Evolutionary conservation across 2,888 invertebrate species (phyloP), one percentile per base, ranked within the genome.

Genomic region (Pegoplata infirma): DNA sequence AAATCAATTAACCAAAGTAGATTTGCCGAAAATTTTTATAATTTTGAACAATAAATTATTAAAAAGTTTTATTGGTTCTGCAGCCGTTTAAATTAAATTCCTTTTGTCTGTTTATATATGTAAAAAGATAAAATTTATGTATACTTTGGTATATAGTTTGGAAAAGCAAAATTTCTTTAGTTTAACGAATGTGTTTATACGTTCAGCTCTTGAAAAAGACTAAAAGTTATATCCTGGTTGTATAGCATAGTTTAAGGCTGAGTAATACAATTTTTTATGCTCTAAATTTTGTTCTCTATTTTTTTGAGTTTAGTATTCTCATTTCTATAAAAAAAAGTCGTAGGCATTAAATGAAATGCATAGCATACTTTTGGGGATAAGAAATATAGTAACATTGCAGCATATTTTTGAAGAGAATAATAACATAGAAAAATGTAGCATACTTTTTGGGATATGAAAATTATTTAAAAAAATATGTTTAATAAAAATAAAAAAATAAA

Each of bases 171-270:
- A 32, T 47, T 44, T 32, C 6, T 12, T 47, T 23, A 8, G 67
- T 1, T 58, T 47, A 36, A n/a, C 19, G 40, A 63, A 49, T 17
- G 32, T n/a, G 5, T 72, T 72, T 44, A 23, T 19, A 36, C 8
- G 23, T 56, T 59, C 19, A 75, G 55, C 71, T 67, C 51, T 79
- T 47, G 49, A 28, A 36, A 16, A 75, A 63, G 67, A 79, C 79
- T 79, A 63, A 79, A 66, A 40, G 14, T 53, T 51, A 21, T 72
- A 63, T 67, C 66, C 76, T 71, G 28, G n/a, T 55, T 36, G 5
- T 56, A n/a, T n/a, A 68, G 76, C 67, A 76, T 67, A 76, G 61
- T 72, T 76, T 79, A 72, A 75, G 76, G 74, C 32, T 21, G n/a
- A 5, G 40, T 49, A 68, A 32, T 12, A 47, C 16, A 61, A 40